phyloP scores from a whole-genome alignment of 2,113 vertebrate genomes.

The Delphinapterus leucas region DNA sequence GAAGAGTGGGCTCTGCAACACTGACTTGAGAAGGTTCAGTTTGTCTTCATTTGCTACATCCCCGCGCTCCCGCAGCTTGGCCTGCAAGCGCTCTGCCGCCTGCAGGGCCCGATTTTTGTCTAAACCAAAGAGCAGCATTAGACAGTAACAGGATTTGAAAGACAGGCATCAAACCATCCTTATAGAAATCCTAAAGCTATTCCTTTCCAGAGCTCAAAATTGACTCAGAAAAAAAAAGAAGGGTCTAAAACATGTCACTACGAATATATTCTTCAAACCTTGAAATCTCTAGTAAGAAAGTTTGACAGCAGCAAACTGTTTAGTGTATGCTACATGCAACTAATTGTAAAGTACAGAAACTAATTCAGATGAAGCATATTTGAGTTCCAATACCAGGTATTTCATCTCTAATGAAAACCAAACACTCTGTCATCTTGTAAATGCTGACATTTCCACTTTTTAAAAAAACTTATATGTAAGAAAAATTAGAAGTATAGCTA shows the following conservation, averaged over 20 bases:
- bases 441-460: not conserved
- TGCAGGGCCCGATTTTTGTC: constrained; percentile 94
- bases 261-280: not conserved
- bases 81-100: constrained; percentile 95
- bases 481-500: not conserved
- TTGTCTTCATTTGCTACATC: constrained; percentile 93
- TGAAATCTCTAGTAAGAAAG: not conserved
- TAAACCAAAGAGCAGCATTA: constrained; percentile 70
- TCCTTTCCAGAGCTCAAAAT: not conserved
- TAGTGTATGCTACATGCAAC: not conserved
- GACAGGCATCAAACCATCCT: not conserved
- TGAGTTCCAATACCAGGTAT: not conserved
- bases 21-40: constrained; percentile 91
- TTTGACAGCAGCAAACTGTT: not conserved
- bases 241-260: not conserved
- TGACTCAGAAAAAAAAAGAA: not conserved
- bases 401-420: not conserved
- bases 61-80: constrained; percentile 92
- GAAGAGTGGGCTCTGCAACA: constrained; percentile 98
- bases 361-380: not conserved
- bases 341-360: not conserved
- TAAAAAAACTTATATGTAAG: not conserved
- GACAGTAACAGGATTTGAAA: constrained; percentile 58
- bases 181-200: not conserved
- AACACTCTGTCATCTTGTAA: not conserved